Evolutionary conservation across 2,888 invertebrate genomes (phyloP).

Genomic region (Scaptomyza tumidula): DNA sequence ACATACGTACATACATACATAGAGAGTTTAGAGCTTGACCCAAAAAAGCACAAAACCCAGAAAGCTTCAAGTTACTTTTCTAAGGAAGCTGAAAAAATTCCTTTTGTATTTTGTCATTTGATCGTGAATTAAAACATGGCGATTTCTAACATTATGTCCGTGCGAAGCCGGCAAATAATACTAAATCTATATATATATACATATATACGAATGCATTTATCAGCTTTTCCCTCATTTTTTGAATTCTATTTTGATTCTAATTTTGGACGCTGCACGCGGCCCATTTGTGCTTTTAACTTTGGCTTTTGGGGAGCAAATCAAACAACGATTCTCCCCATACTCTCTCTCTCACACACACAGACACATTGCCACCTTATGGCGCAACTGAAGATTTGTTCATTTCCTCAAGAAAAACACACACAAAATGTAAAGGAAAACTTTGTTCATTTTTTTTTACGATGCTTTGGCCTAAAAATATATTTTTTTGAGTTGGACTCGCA

Average conservation of each 20-base stretch:
- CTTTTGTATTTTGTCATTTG: neutral
- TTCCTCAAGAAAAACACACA: conserved; percentile 21
- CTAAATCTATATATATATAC: too few relatives aligned
- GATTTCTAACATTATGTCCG: neutral
- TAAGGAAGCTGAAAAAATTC: neutral
- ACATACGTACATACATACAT: neutral
- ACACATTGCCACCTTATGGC: conserved; percentile 48
- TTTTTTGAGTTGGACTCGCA: conserved; percentile 62
- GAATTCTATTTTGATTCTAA: conserved; percentile 24
- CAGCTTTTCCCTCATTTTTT: neutral
- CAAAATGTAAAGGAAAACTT: conserved; percentile 21
- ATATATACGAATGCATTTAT: neutral
- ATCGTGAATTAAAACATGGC: neutral
- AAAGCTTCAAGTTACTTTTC: neutral
- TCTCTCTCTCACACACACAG: neutral
- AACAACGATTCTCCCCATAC: conserved; percentile 15
- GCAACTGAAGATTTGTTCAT: conserved; percentile 51
- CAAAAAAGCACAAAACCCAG: neutral
- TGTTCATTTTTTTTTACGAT: conserved; percentile 48
- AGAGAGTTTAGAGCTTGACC: neutral
- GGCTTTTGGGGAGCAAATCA: conserved; percentile 45
- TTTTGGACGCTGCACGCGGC: conserved; percentile 48
- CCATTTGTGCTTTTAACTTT: conserved; percentile 47
- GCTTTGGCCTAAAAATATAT: conserved; percentile 69
- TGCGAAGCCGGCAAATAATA: too few relatives aligned